Evolutionary conservation across 1,140 invertebrate genomes (phyloP).

Genomic region (Leptopilina clavipes): DNA sequence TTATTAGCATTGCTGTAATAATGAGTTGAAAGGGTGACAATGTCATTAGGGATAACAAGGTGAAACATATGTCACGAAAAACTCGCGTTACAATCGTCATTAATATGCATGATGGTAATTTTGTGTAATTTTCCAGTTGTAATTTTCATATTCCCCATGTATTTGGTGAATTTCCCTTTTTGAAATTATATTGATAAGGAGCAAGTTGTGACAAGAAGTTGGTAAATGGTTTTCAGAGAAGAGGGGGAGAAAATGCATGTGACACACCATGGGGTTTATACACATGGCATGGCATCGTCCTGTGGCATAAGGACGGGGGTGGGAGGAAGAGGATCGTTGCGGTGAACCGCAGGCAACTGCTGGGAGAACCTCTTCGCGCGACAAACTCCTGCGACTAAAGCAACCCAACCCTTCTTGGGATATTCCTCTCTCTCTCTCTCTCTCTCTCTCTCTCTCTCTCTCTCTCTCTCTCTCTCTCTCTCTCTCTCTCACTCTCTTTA

Average conservation of each 20-base stretch:
- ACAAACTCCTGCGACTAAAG: conserved; percentile 65
- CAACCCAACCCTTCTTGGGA: too few species aligned
- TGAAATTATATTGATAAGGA: background rate
- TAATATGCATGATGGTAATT: conserved; percentile 25
- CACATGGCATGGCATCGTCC: conserved; percentile 13
- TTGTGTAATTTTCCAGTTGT: too few species aligned
- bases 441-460: too few species aligned
- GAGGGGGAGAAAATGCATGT: background rate
- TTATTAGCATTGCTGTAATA: background rate
- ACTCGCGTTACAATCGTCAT: background rate
- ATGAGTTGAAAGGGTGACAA: background rate
- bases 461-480: too few species aligned
- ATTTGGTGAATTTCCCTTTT: background rate
- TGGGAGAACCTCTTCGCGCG: conserved; percentile 63
- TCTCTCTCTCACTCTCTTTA: too few species aligned
- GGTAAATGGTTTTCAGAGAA: conserved; percentile 25
- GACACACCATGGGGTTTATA: conserved; percentile 24
- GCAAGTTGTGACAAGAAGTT: conserved; percentile 24
- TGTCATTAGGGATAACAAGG: background rate
- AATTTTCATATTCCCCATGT: too few species aligned
- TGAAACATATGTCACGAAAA: background rate
- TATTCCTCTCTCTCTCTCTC: too few species aligned
- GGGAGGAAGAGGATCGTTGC: conserved; percentile 70
- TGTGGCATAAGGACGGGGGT: conserved; percentile 43
- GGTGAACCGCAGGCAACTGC: conserved; percentile 71